phyloP scores from a whole-genome alignment of 2,797 vertebrate genomes.

The Enteromius viviparus region DNA sequence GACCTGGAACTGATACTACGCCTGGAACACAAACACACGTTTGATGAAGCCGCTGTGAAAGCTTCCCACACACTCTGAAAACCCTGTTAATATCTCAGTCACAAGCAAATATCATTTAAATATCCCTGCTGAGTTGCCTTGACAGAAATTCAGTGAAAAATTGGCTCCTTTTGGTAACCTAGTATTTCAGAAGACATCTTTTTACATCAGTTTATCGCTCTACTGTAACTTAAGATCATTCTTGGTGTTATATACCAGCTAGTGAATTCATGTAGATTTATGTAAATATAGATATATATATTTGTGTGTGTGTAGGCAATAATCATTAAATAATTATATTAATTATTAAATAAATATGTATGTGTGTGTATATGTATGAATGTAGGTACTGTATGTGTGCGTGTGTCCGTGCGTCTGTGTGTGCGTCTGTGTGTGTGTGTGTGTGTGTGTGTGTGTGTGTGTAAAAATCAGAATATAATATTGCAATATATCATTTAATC shows the following conservation, averaged over 20 bases:
- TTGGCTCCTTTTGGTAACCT: background rate
- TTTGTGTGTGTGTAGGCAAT: no score
- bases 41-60: background rate
- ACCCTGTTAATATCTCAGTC: background rate
- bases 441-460: no score
- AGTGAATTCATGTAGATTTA: no score
- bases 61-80: conserved; percentile 6
- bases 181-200: background rate
- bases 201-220: background rate
- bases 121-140: background rate
- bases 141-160: background rate
- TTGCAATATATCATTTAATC: no score
- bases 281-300: no score
- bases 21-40: background rate
- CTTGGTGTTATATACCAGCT: background rate
- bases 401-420: no score
- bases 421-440: no score
- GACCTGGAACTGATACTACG: conserved; percentile 14
- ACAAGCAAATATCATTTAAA: background rate
- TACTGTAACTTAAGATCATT: background rate
- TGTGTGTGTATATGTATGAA: no score
- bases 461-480: no score
- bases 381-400: no score
- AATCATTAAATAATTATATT: no score
- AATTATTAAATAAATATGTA: no score